Percentiles rank a stretch among this genome's conserved stretches.
Conservation (phyloP, 37 sponge, comb jelly and placozoan species). For the Petrosia ficiformis region DNA sequence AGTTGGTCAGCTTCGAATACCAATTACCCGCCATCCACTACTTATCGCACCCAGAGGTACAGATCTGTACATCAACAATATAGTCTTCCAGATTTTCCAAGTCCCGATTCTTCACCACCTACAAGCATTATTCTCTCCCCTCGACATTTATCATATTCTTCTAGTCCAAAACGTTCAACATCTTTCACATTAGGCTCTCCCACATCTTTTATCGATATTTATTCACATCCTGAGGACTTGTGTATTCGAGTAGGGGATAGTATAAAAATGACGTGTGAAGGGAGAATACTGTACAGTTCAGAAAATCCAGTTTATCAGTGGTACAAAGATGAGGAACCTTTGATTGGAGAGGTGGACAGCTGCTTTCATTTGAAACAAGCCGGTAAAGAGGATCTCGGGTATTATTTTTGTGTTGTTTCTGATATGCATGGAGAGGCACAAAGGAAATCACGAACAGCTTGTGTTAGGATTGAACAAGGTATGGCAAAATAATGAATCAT, state of each 20-base stretch:
- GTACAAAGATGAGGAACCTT: slow-evolving; percentile 50
- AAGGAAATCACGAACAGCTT: slow-evolving; percentile 12
- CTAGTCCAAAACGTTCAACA: neutral
- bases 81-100: neutral
- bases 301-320: slow-evolving; percentile 31
- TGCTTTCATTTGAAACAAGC: slow-evolving; percentile 17
- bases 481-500: too few relatives aligned
- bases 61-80: too few relatives aligned
- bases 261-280: slow-evolving; percentile 29
- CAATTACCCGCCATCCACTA: too few relatives aligned
- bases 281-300: neutral
- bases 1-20: too few relatives aligned
- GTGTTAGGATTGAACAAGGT: neutral
- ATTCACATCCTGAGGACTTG: slow-evolving; percentile 27
- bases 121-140: neutral
- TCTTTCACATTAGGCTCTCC: neutral
- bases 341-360: slow-evolving; percentile 29
- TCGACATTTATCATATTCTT: neutral
- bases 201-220: slow-evolving; percentile 18
- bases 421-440: neutral
- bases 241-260: slow-evolving; percentile 4
- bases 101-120: neutral
- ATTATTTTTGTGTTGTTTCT: slow-evolving; percentile 47
- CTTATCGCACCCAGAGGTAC: too few relatives aligned
- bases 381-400: slow-evolving; percentile 29